Evolutionary conservation across 1,140 invertebrate genomes (phyloP), one percentile per base, ranked within the genome.

Genomic region (Drosophila ambigua): DNA sequence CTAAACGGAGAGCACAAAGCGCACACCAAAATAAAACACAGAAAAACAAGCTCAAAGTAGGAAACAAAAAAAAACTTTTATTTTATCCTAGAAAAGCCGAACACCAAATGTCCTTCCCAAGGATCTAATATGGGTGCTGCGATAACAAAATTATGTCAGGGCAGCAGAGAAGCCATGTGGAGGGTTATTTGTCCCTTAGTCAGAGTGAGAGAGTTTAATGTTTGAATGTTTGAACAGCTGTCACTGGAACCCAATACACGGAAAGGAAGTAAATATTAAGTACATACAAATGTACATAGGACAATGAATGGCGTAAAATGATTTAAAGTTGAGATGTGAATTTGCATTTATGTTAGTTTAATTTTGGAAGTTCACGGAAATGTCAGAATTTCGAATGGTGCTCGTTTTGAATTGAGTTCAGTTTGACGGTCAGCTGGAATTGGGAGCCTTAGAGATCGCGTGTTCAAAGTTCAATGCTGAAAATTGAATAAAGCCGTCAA

Each of bases 401-500:
- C 43, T 58, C 15, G 5, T 41, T 51, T 62, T 44, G 11, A 1
- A 13, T 39, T 13, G 35, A 39, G 35, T 39, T 39, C 35, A 39
- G 35, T 39, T 39, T 39, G 35, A 39, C 48, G 74, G 71, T 74
- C 74, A 77, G 54, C 55, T 54, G 43, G 50, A 63, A 28, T 24
- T 65, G 45, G 26, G 6, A 28, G 49, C 28, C 46, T 58, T 24
- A 35, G 43, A 48, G 54, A 58, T 76, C 60, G 72, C 61, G 59
- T 50, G 39, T 43, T 15, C 23, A 60, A 71, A 62, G 61, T 82
- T 76, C 73, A 80, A 79, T 87, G 77, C 39, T 68, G 58, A 26
- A 49, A 79, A 85, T 72, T 81, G 52, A 78, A 87, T 87, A 77
- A 85, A 87, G 77, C 49, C 78, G 81, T 85, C 65, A 78, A 81